phyloP scores from a whole-genome alignment of 2,888 invertebrate species.

The Temnothorax ravouxi region DNA sequence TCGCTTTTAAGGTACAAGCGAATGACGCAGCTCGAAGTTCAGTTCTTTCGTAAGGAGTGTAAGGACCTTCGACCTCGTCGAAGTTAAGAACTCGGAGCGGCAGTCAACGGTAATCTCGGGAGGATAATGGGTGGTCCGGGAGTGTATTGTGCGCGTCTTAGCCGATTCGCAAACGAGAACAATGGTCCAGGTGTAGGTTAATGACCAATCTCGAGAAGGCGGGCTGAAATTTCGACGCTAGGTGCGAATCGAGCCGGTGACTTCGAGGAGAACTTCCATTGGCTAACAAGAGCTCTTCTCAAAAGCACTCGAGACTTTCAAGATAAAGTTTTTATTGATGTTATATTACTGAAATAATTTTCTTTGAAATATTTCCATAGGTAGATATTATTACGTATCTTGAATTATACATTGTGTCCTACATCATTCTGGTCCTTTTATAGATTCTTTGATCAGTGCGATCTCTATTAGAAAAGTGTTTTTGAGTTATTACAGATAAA shows the following conservation, averaged over 20 bases:
- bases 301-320: conserved; percentile 41
- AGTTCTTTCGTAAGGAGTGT: conserved; percentile 49
- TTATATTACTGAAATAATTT: conserved; percentile 15
- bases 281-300: conserved; percentile 47
- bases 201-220: conserved; percentile 79
- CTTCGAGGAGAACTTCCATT: conserved; percentile 56
- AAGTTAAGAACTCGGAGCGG: conserved; percentile 65
- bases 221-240: conserved; percentile 71
- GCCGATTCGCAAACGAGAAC: conserved; percentile 77
- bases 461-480: not conserved
- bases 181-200: conserved; percentile 77
- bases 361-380: conserved; percentile 12
- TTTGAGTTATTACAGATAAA: not conserved
- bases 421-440: not conserved
- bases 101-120: conserved; percentile 76
- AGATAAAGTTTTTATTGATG: conserved; percentile 50
- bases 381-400: conserved; percentile 16
- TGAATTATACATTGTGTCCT: not conserved
- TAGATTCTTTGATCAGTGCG: not conserved
- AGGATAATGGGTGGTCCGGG: conserved; percentile 76
- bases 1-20: conserved; percentile 23
- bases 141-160: conserved; percentile 78
- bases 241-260: conserved; percentile 53
- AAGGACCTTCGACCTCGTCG: conserved; percentile 55
- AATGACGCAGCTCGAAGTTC: conserved; percentile 33